Percentiles rank a stretch among this genome's conserved stretches.
Evolutionary conservation across 2,888 invertebrate species (phyloP).

Genomic region (Lingula anatina): DNA sequence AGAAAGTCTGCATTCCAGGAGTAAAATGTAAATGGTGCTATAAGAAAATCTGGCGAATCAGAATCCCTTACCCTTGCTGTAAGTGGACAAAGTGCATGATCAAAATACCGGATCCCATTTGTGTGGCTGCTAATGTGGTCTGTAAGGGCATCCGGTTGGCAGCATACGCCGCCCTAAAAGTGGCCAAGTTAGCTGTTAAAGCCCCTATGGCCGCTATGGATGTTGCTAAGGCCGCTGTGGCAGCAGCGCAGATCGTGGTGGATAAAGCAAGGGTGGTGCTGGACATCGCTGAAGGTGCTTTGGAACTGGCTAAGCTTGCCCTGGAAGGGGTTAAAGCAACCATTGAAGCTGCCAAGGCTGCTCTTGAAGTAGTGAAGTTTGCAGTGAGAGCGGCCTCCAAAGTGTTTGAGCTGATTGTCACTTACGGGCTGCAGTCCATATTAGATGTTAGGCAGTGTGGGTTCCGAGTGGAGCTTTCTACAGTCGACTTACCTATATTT

Average conservation of each 20-base stretch:
- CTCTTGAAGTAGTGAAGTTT: slow-evolving; percentile 11
- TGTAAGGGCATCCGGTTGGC: slow-evolving; percentile 10
- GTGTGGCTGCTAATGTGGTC: too few relatives aligned
- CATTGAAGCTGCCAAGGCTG: slow-evolving; percentile 8
- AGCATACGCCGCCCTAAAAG: slow-evolving; percentile 13
- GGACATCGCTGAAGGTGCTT: slow-evolving; percentile 7
- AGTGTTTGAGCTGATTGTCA: too few relatives aligned
- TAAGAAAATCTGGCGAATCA: slow-evolving; percentile 1
- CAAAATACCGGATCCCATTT: slow-evolving; percentile 6
- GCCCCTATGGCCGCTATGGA: slow-evolving; percentile 13
- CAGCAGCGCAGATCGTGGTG: slow-evolving; percentile 13
- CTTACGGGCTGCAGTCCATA: too few relatives aligned
- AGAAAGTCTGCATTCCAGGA: slow-evolving; percentile 12
- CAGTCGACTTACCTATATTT: too few relatives aligned
- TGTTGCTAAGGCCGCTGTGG: slow-evolving; percentile 11
- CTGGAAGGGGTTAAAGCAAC: slow-evolving; percentile 9
- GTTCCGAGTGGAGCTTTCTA: too few relatives aligned
- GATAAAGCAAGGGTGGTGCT: slow-evolving; percentile 14
- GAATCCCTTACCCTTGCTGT: too few relatives aligned
- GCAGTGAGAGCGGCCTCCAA: too few relatives aligned
- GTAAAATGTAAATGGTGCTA: slow-evolving; percentile 9
- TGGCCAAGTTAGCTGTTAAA: slow-evolving; percentile 12
- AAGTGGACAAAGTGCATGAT: slow-evolving; percentile 14
- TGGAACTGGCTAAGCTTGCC: slow-evolving; percentile 10
- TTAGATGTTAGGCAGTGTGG: too few relatives aligned